These are phyloP conservation scores for Hypocryptadius cinnamomeus DNA, from an alignment of 2,113 vertebrate genomes.

Conservation along the genomic window DNA sequence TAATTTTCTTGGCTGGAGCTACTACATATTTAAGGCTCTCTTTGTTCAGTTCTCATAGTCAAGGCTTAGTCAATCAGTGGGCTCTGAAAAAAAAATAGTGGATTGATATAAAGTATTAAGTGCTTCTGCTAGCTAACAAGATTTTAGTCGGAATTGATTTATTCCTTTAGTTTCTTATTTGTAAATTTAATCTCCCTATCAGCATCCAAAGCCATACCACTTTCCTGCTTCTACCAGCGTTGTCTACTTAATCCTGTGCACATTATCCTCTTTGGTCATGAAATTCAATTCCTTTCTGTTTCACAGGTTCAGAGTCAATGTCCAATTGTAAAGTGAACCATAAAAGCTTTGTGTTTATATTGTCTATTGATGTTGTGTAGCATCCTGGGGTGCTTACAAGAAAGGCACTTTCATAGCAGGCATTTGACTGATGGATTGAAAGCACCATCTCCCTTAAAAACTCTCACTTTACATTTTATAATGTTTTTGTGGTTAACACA, in stretches of 20 bases:
- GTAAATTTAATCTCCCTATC: conserved; percentile 2
- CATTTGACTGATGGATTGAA: conserved; percentile 48
- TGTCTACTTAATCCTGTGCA: conserved; percentile 17
- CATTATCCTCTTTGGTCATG: conserved; percentile 12
- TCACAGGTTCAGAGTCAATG: conserved; percentile 43
- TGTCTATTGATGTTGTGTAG: conserved; percentile 15
- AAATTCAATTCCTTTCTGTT: conserved; percentile 54
- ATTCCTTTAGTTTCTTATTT: conserved; percentile 8
- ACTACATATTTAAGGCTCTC: not conserved
- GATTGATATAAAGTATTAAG: conserved; percentile 36
- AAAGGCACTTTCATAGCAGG: conserved; percentile 23
- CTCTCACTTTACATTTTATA: not conserved
- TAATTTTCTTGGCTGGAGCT: not conserved
- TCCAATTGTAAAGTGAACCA: conserved; percentile 50
- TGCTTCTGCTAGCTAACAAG: not conserved
- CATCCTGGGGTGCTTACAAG: conserved; percentile 37
- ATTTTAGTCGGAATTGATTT: conserved; percentile 13
- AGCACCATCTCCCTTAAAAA: conserved; percentile 11
- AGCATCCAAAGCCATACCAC: not conserved
- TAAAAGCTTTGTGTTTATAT: conserved; percentile 44
- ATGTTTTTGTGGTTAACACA: conserved; percentile 43
- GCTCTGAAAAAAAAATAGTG: conserved; percentile 42
- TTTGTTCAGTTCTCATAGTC: not conserved
- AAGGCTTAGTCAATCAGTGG: not conserved
- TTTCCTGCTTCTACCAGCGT: not conserved